These are phyloP conservation scores for Poecilia latipinna DNA, from an alignment of 2,113 vertebrate species.

Conservation along the genomic window DNA sequence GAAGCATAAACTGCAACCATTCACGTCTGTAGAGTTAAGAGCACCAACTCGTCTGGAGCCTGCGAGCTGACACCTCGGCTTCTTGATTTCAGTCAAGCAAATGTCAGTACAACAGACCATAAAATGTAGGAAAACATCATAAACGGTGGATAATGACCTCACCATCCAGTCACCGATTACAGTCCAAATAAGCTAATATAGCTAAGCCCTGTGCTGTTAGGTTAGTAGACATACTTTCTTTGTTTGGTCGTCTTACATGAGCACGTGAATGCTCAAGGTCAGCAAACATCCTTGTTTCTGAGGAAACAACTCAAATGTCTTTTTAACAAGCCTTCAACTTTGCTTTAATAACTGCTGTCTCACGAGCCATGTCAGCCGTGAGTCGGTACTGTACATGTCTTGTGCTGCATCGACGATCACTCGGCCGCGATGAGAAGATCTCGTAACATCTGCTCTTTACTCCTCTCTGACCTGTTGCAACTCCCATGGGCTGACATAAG, in stretches of 20 bases:
- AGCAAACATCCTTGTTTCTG: no score
- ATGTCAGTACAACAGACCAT: neutral
- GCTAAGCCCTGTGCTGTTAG: no score
- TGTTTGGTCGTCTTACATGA: no score
- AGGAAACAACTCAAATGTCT: no score
- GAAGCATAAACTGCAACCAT: neutral
- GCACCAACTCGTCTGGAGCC: neutral
- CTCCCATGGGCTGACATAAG: slow-evolving; percentile 29
- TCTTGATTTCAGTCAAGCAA: neutral
- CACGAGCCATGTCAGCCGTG: slow-evolving; percentile 36
- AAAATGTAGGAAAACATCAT: neutral
- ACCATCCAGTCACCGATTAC: neutral
- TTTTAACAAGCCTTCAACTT: no score
- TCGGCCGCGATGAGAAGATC: slow-evolving; percentile 37
- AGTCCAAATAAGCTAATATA: no score
- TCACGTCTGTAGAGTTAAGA: neutral
- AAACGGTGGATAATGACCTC: neutral
- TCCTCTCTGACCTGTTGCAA: slow-evolving; percentile 41
- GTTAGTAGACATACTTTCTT: no score
- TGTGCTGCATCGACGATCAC: slow-evolving; percentile 18
- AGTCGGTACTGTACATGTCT: slow-evolving; percentile 27
- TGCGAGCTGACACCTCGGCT: neutral
- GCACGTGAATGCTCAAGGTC: no score
- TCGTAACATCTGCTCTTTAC: slow-evolving; percentile 21
- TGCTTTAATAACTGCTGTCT: neutral